These are phyloP conservation scores for Luperina testacea DNA, from an alignment of 2,888 invertebrate genomes.

Conservation along the genomic window DNA sequence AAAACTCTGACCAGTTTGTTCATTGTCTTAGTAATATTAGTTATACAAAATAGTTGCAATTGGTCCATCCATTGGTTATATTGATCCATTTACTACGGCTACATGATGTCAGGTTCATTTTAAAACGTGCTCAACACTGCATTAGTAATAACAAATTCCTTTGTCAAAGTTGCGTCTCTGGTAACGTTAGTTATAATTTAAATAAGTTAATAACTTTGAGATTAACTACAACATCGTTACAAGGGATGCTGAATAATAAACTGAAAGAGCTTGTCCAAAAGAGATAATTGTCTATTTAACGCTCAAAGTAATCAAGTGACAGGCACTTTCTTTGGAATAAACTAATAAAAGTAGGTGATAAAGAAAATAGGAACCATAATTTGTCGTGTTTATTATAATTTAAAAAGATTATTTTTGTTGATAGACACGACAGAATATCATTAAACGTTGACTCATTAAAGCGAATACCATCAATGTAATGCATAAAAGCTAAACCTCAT, in stretches of 20 bases:
- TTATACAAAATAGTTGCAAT: constrained; percentile 10
- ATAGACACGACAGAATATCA: constrained; percentile 49
- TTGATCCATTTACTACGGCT: constrained; percentile 1
- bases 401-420: constrained; percentile 31
- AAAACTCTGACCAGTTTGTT: constrained; percentile 29
- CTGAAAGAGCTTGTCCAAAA: constrained; percentile 59
- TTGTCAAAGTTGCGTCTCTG: constrained; percentile 57
- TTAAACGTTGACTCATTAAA: constrained; percentile 55
- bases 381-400: constrained; percentile 48
- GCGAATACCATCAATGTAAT: constrained; percentile 56
- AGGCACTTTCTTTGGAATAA: constrained; percentile 51
- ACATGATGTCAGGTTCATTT: constrained; percentile 2
- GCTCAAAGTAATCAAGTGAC: constrained; percentile 37
- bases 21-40: not conserved
- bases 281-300: constrained; percentile 45
- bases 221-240: constrained; percentile 35
- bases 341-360: constrained; percentile 45
- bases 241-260: constrained; percentile 43
- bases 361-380: constrained; percentile 44
- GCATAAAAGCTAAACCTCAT: constrained; percentile 64
- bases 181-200: constrained; percentile 43
- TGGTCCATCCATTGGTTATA: not conserved
- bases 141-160: constrained; percentile 56
- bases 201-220: constrained; percentile 26
- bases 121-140: constrained; percentile 11